Evolutionary conservation across 2,888 invertebrate species (phyloP).

Genomic region (Anthophora plumipes): DNA sequence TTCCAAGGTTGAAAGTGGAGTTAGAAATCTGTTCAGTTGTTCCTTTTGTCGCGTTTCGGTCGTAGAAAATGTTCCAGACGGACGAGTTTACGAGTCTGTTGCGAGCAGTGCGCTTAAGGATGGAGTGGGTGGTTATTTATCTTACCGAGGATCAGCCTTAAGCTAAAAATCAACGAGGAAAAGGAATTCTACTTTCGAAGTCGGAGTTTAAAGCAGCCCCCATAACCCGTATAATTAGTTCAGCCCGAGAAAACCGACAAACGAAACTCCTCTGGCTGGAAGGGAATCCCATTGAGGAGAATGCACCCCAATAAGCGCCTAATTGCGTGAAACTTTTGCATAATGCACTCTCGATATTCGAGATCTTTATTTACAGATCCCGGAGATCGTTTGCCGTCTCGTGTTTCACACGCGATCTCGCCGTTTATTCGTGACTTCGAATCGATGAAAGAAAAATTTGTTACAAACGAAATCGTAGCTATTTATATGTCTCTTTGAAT

Average conservation of each 20-base stretch:
- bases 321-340: slow-evolving; percentile 51
- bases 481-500: not conserved
- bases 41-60: slow-evolving; percentile 2
- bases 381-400: not conserved
- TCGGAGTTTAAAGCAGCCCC: slow-evolving; percentile 30
- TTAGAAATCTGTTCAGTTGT: not conserved
- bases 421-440: not conserved
- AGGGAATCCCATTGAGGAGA: slow-evolving; percentile 26
- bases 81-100: slow-evolving; percentile 8
- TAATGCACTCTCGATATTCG: slow-evolving; percentile 38
- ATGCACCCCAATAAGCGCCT: slow-evolving; percentile 32
- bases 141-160: slow-evolving; percentile 15
- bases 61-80: not conserved
- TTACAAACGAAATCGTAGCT: too few species aligned
- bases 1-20: not conserved
- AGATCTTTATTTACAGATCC: slow-evolving; percentile 21
- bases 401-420: slow-evolving; percentile 1
- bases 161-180: slow-evolving; percentile 31
- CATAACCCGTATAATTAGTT: slow-evolving; percentile 55
- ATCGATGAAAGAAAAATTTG: not conserved
- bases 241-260: slow-evolving; percentile 42
- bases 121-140: slow-evolving; percentile 28
- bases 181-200: slow-evolving; percentile 38
- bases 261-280: slow-evolving; percentile 27
- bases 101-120: not conserved